phyloP scores from a whole-genome alignment of 1,140 invertebrate genomes.

The Pygmarrhopalites habei region DNA sequence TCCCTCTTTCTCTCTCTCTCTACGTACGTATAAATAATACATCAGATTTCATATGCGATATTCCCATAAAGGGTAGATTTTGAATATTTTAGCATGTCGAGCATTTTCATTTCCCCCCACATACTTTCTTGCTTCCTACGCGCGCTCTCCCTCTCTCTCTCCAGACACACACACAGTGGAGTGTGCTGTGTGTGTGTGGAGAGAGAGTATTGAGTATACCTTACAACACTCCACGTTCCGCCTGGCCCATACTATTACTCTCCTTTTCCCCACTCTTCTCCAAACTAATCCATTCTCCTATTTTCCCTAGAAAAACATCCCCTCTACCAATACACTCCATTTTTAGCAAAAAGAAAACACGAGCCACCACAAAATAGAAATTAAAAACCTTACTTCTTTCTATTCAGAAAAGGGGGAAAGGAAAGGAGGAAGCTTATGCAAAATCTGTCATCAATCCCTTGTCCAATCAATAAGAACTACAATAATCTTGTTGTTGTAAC shows the following conservation, averaged over 20 bases:
- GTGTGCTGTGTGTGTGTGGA: not conserved
- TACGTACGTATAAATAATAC: constrained; percentile 23
- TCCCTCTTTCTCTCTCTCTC: too few species aligned
- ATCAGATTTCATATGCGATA: constrained; percentile 20
- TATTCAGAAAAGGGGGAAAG: too few species aligned
- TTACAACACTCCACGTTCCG: not conserved
- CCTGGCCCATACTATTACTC: not conserved
- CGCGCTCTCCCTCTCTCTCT: constrained; percentile 2
- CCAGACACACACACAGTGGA: not conserved
- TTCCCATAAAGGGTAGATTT: constrained; percentile 8
- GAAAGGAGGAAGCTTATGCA: too few species aligned
- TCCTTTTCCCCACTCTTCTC: not conserved
- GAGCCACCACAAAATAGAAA: too few species aligned
- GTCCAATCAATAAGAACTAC: too few species aligned
- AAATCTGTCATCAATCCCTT: too few species aligned
- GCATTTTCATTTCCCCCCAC: constrained; percentile 10
- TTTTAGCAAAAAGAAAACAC: too few species aligned
- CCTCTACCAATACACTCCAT: too few species aligned
- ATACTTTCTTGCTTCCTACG: not conserved
- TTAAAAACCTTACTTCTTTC: too few species aligned
- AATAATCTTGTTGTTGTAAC: too few species aligned
- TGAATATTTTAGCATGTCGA: constrained; percentile 25
- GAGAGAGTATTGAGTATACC: too few species aligned
- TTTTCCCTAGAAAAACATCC: too few species aligned
- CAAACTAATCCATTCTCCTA: not conserved